Conservation (phyloP, 2,113 vertebrate genomes). For the Notiomystis cincta region DNA sequence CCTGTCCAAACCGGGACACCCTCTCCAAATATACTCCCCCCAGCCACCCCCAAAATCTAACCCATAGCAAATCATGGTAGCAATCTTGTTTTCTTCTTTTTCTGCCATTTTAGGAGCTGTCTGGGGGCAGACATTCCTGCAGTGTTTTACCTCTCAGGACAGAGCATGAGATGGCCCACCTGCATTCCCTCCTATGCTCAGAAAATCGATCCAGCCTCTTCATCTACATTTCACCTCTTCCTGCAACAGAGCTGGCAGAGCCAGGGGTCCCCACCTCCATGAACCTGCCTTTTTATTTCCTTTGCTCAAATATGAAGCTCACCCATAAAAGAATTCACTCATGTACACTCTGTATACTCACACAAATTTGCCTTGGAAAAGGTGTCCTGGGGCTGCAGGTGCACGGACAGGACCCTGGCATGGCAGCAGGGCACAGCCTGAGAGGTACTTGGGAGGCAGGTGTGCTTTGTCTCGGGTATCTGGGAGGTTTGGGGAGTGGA, state of each 20-base stretch:
- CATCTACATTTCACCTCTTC: neutral
- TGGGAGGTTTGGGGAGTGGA: neutral
- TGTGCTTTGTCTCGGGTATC: neutral
- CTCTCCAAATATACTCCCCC: neutral
- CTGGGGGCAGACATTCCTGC: neutral
- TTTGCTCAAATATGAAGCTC: neutral
- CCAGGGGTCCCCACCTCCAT: accelerated
- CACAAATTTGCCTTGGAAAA: neutral
- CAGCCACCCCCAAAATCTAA: neutral
- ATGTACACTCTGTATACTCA: no score
- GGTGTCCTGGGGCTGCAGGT: neutral
- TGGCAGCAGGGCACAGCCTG: neutral
- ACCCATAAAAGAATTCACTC: neutral
- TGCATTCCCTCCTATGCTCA: neutral
- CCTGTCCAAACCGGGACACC: no score
- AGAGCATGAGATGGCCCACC: neutral
- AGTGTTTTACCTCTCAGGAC: neutral
- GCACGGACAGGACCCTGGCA: neutral
- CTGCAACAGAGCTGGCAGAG: neutral
- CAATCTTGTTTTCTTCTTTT: neutral
- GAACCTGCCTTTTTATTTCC: neutral
- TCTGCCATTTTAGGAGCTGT: neutral
- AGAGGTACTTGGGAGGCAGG: neutral
- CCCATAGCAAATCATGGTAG: neutral
- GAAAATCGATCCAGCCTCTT: neutral